Conservation (phyloP, 2,113 vertebrate genomes). For the Psettodes erumei region DNA sequence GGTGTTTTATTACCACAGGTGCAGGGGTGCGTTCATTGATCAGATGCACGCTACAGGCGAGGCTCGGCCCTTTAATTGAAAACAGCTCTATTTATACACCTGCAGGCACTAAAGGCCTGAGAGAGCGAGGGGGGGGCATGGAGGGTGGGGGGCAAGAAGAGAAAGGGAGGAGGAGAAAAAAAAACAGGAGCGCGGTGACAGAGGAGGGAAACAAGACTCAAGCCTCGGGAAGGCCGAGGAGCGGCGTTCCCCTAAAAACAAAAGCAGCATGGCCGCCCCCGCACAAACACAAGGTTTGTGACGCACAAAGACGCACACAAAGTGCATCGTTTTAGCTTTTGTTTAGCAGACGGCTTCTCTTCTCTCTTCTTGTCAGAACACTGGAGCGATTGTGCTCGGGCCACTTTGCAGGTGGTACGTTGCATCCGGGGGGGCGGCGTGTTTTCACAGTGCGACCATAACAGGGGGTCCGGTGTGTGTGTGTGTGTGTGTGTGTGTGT, state of each 20-base stretch:
- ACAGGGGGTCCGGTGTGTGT: slow-evolving; percentile 44
- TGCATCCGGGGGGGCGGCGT: slow-evolving; percentile 39
- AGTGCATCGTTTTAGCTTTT: neutral
- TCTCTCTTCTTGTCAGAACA: slow-evolving; percentile 3
- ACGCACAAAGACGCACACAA: slow-evolving; percentile 17
- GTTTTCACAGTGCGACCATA: slow-evolving; percentile 59
- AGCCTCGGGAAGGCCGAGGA: slow-evolving; percentile 59
- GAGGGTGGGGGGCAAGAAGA: slow-evolving; percentile 71
- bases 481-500: slow-evolving; percentile 30
- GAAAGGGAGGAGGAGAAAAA: slow-evolving; percentile 20
- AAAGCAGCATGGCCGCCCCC: slow-evolving; percentile 56
- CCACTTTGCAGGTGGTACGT: slow-evolving; percentile 61
- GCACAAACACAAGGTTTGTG: slow-evolving; percentile 5
- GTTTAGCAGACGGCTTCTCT: slow-evolving; percentile 28
- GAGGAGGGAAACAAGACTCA: slow-evolving; percentile 65
- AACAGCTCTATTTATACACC: slow-evolving; percentile 90
- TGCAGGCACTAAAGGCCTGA: slow-evolving; percentile 85
- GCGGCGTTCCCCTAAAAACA: slow-evolving; percentile 63
- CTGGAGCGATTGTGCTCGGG: slow-evolving; percentile 34
- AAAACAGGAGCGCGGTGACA: slow-evolving; percentile 57
- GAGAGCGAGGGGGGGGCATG: slow-evolving; percentile 71
- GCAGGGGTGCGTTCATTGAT: slow-evolving; percentile 85
- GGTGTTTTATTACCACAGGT: slow-evolving; percentile 90
- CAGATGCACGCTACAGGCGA: slow-evolving; percentile 84
- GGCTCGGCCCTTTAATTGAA: slow-evolving; percentile 83